These are phyloP conservation scores for Aleiodes leptofemur DNA, from an alignment of 2,888 invertebrate species.

Conservation along the genomic window DNA sequence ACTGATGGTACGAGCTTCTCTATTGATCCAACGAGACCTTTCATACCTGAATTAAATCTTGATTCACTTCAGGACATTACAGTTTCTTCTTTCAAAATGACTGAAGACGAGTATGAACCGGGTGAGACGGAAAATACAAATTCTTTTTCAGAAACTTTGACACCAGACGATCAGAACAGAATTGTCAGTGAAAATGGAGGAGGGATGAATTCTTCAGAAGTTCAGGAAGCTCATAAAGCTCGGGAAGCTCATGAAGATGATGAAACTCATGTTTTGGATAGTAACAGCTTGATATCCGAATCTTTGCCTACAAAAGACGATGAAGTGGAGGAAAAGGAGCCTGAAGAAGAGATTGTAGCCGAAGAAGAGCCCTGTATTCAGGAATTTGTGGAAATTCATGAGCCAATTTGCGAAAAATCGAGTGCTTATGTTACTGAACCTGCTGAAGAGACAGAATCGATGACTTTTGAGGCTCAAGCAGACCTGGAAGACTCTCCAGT, in stretches of 20 bases:
- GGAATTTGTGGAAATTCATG: conserved; percentile 44
- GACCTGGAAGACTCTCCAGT: not conserved
- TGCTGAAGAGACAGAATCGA: not conserved
- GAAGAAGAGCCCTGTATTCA: conserved; percentile 46
- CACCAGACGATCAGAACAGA: conserved; percentile 53
- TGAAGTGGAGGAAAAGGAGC: conserved; percentile 22
- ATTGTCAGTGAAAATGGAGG: conserved; percentile 15
- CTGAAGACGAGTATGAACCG: conserved; percentile 56
- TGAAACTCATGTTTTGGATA: conserved; percentile 36
- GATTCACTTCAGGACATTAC: conserved; percentile 69
- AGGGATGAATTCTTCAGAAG: not conserved
- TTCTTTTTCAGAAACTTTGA: conserved; percentile 54
- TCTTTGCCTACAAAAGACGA: not conserved
- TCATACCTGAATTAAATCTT: conserved; percentile 69
- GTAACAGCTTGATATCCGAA: conserved; percentile 28
- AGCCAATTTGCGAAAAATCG: conserved; percentile 48
- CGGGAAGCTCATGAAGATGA: conserved; percentile 43
- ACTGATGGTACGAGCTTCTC: conserved; percentile 58
- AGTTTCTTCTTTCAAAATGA: conserved; percentile 66
- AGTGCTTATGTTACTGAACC: conserved; percentile 44
- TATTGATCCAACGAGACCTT: conserved; percentile 59
- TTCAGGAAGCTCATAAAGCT: not conserved
- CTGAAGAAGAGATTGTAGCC: not conserved
- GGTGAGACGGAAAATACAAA: conserved; percentile 53
- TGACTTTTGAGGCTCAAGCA: not conserved